phyloP scores from a whole-genome alignment of 1,140 invertebrate species.

The Lasioglossum baleicum region DNA sequence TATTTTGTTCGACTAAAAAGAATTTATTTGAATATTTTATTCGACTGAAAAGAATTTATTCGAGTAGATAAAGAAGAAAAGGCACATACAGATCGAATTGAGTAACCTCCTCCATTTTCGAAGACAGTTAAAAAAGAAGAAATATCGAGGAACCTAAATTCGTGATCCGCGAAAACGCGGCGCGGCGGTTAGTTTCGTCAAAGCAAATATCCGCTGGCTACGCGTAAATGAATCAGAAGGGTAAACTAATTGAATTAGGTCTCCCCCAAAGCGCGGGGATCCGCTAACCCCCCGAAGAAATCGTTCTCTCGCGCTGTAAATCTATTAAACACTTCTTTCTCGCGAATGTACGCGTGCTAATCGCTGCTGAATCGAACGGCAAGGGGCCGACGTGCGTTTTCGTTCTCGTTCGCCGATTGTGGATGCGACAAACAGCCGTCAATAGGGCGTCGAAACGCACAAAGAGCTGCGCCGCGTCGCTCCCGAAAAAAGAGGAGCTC shows the following conservation, averaged over 20 bases:
- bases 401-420: not conserved
- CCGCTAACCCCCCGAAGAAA: slow-evolving; percentile 33
- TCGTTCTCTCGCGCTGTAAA: slow-evolving; percentile 24
- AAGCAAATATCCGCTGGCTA: slow-evolving; percentile 23
- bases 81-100: too few species aligned
- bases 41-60: too few species aligned
- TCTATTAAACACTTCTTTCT: slow-evolving; percentile 45
- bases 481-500: not conserved
- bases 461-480: not conserved
- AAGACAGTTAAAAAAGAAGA: too few species aligned
- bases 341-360: slow-evolving; percentile 14
- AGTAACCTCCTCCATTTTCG: too few species aligned
- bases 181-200: not conserved
- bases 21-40: too few species aligned
- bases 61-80: too few species aligned
- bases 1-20: too few species aligned
- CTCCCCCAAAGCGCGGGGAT: slow-evolving; percentile 17
- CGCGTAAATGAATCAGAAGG: slow-evolving; percentile 46
- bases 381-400: not conserved
- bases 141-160: not conserved
- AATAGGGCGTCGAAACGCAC: slow-evolving; percentile 11
- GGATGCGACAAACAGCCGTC: not conserved
- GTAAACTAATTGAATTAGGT: slow-evolving; percentile 41
- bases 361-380: slow-evolving; percentile 25
- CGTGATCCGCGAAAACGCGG: not conserved